Percentiles rank a stretch among this genome's conserved stretches.
Conservation (phyloP, 2,888 invertebrate genomes). For the Eupithecia exiguata region DNA sequence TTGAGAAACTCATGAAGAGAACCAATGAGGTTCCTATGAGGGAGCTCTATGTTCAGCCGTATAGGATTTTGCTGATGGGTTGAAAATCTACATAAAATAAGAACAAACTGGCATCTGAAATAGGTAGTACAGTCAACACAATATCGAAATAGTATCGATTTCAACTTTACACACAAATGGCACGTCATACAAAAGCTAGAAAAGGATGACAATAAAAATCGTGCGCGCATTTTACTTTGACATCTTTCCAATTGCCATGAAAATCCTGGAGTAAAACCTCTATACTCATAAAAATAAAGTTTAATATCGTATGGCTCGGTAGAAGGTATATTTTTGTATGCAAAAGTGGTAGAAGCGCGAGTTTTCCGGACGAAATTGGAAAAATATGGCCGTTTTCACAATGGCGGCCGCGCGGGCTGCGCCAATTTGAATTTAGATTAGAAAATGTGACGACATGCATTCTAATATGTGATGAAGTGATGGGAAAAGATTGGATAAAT, state of each 20-base stretch:
- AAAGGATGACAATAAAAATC: conserved; percentile 61
- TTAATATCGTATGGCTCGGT: conserved; percentile 23
- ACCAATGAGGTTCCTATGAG: no score
- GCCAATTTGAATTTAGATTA: conserved; percentile 83
- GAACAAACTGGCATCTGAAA: no score
- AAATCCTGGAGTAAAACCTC: conserved; percentile 14
- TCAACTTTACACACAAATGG: conserved; percentile 48
- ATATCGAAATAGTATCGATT: conserved; percentile 39
- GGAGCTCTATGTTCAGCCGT: no score
- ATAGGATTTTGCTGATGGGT: no score
- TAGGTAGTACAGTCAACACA: background rate
- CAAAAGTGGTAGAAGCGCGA: conserved; percentile 62
- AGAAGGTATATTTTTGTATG: conserved; percentile 48
- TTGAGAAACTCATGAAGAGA: no score
- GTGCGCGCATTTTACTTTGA: conserved; percentile 60
- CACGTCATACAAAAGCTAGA: conserved; percentile 55
- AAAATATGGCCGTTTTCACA: conserved; percentile 79
- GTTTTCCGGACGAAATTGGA: conserved; percentile 79
- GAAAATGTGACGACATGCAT: conserved; percentile 79
- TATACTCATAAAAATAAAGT: conserved; percentile 37
- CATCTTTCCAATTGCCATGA: conserved; percentile 24
- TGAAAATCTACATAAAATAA: no score
- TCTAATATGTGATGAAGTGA: conserved; percentile 75
- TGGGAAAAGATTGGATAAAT: conserved; percentile 38
- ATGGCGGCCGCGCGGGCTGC: conserved; percentile 68